Base-by-base conservation (phyloP, 2,888 invertebrate species). In the Esperia sulphurella region DNA sequence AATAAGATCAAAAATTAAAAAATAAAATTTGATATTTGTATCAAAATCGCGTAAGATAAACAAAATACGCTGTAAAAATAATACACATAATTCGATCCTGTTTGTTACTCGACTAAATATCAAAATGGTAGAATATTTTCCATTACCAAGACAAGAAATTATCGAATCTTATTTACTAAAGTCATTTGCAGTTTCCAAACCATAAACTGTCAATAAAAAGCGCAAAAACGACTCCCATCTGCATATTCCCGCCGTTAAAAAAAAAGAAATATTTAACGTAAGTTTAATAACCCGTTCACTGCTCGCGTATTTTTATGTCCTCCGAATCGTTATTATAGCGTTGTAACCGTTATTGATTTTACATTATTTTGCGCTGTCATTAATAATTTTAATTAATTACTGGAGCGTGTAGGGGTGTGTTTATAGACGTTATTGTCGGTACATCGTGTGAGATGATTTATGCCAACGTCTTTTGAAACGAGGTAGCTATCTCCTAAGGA, bases 361-460 rank as follows among this genome's bases (percentile, higher is more conserved):
- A 71, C 83, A 82, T 84, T 83, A 84, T 80, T 78, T 71, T 63
- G 69, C 68, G 65, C 68, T 77, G 83, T 82, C 84, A 84, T 84
- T 85, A 83, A 83, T 85, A 83, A 86, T 85, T 85, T 82, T 85
- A 86, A 85, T 85, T 85, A 86, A 86, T 85, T 79, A 83, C 73
- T 58, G 57, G 50, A 60, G 59, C 59, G 54, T 59, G 57, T 59
- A 62, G 60, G 71, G 70, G 65, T 57, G 65, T 69, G 70, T 66
- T 68, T 69, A 68, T 69, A 63, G 63, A 70, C 65, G 60, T 74
- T 62, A 71, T 76, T 73, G 75, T 79, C 70, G 63, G 60, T 61
- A 57, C 71, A 73, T 69, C 70, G 68, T 72, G 69, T 59, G 71
- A 67, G 76, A 81, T 85, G 86, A 86, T 86, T 86, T 83, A 86